A percentile compares a stretch with the other conserved stretches of the same genome.
phyloP scores from a whole-genome alignment of 2,797 vertebrate species.

The Eidolon dupreanum region DNA sequence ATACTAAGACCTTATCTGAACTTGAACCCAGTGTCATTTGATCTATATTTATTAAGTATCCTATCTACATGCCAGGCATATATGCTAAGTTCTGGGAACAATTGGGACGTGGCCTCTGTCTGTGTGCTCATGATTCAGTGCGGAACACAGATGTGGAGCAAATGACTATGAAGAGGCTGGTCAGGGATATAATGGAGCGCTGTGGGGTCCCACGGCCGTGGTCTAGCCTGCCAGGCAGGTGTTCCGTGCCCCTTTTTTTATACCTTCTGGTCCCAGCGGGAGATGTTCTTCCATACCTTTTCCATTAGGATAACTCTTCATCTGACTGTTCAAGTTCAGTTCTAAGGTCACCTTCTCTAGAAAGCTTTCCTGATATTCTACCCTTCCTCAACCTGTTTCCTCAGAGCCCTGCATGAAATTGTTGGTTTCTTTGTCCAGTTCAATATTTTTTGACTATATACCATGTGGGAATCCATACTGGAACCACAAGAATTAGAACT shows the following conservation, averaged over 20 bases:
- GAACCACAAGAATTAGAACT: not conserved
- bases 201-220: not conserved
- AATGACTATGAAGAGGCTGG: rapidly evolving
- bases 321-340: not conserved
- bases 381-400: not conserved
- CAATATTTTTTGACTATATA: not conserved
- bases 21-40: not conserved
- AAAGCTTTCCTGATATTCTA: not conserved
- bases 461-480: not conserved
- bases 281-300: not conserved
- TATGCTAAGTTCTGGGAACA: not conserved
- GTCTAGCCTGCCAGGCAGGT: too few species aligned
- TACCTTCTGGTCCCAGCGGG: not conserved
- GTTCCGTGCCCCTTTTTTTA: rapidly evolving
- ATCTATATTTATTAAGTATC: not conserved
- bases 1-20: not conserved
- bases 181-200: rapidly evolving
- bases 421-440: not conserved
- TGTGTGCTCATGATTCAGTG: not conserved
- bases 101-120: not conserved
- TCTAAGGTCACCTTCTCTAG: not conserved
- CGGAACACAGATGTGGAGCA: not conserved
- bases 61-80: not conserved
- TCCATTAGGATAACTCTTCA: not conserved
- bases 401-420: not conserved